Percentiles rank a stretch among this genome's conserved stretches.
Conservation (phyloP, 2,888 invertebrate genomes). For the Exephanes ischioxanthus region DNA sequence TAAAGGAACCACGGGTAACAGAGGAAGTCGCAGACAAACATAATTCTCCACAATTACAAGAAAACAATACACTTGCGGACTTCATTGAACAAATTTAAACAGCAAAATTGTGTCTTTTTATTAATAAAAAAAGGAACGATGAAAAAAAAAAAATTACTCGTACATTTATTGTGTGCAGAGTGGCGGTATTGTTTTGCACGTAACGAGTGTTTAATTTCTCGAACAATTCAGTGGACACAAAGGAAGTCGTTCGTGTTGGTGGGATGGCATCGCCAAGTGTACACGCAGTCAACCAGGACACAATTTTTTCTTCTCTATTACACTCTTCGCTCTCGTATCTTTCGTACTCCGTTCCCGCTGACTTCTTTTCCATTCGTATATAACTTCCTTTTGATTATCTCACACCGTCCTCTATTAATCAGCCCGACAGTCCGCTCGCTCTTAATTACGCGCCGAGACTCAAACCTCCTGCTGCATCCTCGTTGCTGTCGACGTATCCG, state of each 20-base stretch:
- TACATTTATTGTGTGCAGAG: conserved; percentile 39
- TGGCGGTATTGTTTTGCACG: conserved; percentile 64
- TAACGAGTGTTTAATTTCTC: conserved; percentile 71
- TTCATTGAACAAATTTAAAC: neutral
- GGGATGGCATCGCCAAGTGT: conserved; percentile 75
- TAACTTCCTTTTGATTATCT: conserved; percentile 84
- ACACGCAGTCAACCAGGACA: conserved; percentile 59
- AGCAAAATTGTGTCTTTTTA: conserved; percentile 1
- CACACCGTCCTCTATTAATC: conserved; percentile 84
- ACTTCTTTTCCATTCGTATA: conserved; percentile 81
- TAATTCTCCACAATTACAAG: conserved; percentile 26
- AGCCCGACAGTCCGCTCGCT: conserved; percentile 82
- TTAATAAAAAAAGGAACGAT: conserved; percentile 19
- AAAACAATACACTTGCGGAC: neutral
- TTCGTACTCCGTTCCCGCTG: conserved; percentile 54
- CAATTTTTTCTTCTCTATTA: conserved; percentile 52
- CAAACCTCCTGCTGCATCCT: conserved; percentile 62
- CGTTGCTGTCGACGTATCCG: conserved; percentile 73
- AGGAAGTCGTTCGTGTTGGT: conserved; percentile 68
- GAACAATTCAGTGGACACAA: conserved; percentile 64
- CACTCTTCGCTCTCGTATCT: neutral
- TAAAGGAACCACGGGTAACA: conserved; percentile 7
- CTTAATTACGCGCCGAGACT: conserved; percentile 82
- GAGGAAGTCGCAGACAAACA: conserved; percentile 17
- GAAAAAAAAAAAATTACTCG: conserved; percentile 28